Evolutionary conservation across 2,797 vertebrate species (phyloP), one percentile per base, ranked within the genome.

Genomic region (Silurus aristotelis): DNA sequence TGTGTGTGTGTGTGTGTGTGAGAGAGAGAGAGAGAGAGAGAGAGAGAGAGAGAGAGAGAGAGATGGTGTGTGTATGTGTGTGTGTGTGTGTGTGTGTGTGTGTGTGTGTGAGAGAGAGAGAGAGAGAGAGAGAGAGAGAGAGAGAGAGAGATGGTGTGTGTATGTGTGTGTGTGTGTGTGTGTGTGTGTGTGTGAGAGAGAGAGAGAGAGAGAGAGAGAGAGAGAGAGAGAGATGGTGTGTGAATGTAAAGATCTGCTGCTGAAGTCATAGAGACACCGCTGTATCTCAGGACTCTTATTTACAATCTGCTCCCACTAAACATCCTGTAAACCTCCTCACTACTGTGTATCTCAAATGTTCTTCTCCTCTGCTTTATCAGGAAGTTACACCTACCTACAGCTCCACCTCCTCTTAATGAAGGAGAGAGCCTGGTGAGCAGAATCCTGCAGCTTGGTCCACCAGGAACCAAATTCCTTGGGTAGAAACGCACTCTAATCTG

Each of bases 341-440:
- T 31, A 68, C 67, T 73, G 56, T 70, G n/a, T 61, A 7, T 58
- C 46, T 27, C 10, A 55, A 6, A 20, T 38, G 19, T 38, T 38
- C 31, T 19, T 81, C 14, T 66, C 20, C 3, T 60, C 14, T 43
- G 27, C 6, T 71, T 71, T n/a, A 60, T 85, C 97, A 99, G 98
- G 97, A 99, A 99, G 96, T 98, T 99, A 90, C 98, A 99, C 95
- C 97, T 99, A 92, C 98, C 98, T 94, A 97, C 95, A 91, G 97
- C 98, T 90, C 98, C 98, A 92, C 98, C 98, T 93, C 98, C 98
- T 95, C 97, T 99, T 95, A 99, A 99, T 94, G 98, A 99, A 96
- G 98, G 98, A 90, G 98, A 99, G 96, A 99, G 98, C 95, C 95
- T 99, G 97, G 98, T 99, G 97, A 99, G 98, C 97, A 96, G 98